These are phyloP conservation scores for Malurus elegans DNA, from an alignment of 2,113 vertebrate genomes.

Conservation along the genomic window DNA sequence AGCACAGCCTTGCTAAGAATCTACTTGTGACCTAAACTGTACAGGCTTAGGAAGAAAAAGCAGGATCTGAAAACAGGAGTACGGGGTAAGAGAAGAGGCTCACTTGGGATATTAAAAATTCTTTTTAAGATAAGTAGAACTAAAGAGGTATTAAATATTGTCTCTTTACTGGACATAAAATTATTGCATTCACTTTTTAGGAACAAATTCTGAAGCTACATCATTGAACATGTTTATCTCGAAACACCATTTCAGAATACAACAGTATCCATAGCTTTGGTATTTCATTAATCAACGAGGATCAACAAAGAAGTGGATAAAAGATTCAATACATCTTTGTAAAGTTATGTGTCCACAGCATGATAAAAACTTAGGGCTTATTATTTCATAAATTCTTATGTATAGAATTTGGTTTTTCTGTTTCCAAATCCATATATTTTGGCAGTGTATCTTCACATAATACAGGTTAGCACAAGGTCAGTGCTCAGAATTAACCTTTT, in stretches of 20 bases:
- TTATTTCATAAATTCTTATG: not conserved
- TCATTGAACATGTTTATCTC: not conserved
- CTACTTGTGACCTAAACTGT: not conserved
- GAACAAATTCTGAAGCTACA: not conserved
- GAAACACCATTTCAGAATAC: not conserved
- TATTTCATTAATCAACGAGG: not conserved
- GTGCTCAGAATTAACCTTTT: not conserved
- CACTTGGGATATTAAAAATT: not conserved
- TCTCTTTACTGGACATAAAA: not conserved
- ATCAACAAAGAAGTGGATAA: not conserved
- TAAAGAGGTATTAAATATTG: not conserved
- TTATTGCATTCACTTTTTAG: not conserved
- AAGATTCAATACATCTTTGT: not conserved
- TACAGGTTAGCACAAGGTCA: not conserved
- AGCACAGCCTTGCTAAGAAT: not conserved
- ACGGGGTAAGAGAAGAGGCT: not conserved
- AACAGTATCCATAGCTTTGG: not conserved
- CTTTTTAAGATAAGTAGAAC: not conserved
- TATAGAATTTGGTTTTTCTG: not conserved
- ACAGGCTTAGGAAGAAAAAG: not conserved
- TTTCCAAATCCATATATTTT: not conserved
- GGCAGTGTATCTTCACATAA: not conserved
- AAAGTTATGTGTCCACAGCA: not conserved
- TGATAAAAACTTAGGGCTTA: not conserved
- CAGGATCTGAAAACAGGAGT: not conserved